A percentile compares a stretch with the other conserved stretches of the same genome.
Conservation (phyloP, 2,113 vertebrate species). For the Grammomys surdaster region DNA sequence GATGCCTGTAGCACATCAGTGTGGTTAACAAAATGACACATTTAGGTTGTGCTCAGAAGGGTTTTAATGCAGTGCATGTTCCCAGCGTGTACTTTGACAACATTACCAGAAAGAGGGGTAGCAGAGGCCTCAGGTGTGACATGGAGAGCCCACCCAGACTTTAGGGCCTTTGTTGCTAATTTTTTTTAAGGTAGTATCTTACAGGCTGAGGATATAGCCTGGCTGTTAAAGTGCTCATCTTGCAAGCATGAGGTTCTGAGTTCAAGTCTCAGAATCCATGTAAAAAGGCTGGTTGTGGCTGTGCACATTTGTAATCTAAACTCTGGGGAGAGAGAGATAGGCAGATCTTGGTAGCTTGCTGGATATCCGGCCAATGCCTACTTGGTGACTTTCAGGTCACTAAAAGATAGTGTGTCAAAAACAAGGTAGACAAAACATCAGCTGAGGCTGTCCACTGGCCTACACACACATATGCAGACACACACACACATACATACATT, state of each 20-base stretch:
- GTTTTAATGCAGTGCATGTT: not conserved
- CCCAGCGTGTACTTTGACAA: not conserved
- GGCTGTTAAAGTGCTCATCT: not conserved
- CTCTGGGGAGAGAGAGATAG: too few species aligned
- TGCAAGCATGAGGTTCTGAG: not conserved
- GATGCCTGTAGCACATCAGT: not conserved
- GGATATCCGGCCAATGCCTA: not conserved
- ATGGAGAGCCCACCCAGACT: too few species aligned
- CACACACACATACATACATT: not conserved
- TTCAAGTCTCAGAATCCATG: not conserved
- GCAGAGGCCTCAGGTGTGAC: not conserved
- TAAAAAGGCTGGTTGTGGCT: not conserved
- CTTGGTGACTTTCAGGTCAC: not conserved
- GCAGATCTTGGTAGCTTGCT: not conserved
- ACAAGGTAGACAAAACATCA: not conserved
- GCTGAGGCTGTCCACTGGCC: not conserved
- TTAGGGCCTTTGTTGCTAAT: too few species aligned
- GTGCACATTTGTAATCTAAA: not conserved
- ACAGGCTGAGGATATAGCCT: not conserved
- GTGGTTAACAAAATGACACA: too few species aligned
- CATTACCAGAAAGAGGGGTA: not conserved
- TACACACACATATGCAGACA: not conserved
- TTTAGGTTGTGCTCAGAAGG: too few species aligned
- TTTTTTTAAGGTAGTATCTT: not conserved
- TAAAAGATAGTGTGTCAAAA: not conserved